Percentiles rank a stretch among this genome's conserved stretches.
phyloP scores from a whole-genome alignment of 2,888 invertebrate species.

The Salticus scenicus region DNA sequence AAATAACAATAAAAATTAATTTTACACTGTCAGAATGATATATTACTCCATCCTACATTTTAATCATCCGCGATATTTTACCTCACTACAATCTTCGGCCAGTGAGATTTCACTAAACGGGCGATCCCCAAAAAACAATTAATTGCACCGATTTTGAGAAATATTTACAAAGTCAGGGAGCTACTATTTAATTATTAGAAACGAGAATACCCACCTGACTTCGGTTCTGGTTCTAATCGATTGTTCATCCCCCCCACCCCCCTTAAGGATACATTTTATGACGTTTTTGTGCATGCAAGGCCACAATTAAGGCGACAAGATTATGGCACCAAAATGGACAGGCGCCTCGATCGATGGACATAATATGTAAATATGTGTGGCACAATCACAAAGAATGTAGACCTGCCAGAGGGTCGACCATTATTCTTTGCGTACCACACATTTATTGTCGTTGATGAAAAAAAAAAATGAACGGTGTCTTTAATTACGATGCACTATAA shows the following conservation, averaged over 20 bases:
- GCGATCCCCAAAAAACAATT: no score
- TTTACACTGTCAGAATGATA: no score
- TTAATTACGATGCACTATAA: no score
- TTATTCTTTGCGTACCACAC: no score
- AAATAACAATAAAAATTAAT: no score
- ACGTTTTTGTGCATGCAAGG: constrained; percentile 36
- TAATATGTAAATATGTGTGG: constrained; percentile 50
- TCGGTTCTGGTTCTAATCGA: neutral
- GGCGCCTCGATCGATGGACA: constrained; percentile 54
- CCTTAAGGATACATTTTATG: neutral
- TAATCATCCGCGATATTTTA: no score
- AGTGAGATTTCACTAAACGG: no score
- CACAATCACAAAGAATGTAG: constrained; percentile 37
- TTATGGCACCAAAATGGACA: constrained; percentile 40
- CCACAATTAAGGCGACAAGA: constrained; percentile 38
- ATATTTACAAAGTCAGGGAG: neutral
- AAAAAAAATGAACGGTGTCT: no score
- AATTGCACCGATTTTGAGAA: no score
- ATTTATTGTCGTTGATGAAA: no score
- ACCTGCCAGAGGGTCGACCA: constrained; percentile 33
- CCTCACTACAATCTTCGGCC: no score
- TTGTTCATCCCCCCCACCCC: neutral
- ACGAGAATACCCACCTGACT: neutral
- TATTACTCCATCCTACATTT: no score
- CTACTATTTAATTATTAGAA: neutral